Evolutionary conservation across 2,113 vertebrate species (phyloP), one percentile per base, ranked within the genome.

Genomic region (Sorex fumeus): DNA sequence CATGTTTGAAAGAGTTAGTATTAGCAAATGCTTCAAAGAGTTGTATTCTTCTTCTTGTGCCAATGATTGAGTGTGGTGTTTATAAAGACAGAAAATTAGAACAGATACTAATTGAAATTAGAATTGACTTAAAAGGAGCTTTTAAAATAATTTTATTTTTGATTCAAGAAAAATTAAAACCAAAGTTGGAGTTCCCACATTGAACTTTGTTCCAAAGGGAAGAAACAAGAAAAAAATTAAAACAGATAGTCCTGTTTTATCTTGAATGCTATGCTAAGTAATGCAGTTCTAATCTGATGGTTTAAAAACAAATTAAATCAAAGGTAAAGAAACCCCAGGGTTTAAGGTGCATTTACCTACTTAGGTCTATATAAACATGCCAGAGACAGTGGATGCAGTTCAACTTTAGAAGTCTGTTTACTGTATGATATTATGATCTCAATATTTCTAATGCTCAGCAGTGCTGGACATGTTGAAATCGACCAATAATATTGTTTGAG

Each of bases 121-220:
- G 60, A 40, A 32, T 30, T 34, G 1, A 1, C 28, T 91, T 85
- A 84, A 28, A 11, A n/a, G 40, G 12, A 60, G 43, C 85, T 84
- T 32, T 90, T 67, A 92, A 88, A 84, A 88, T 72, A 77, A 76
- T 62, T 82, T 83, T 87, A 45, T 66, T 91, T 84, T 40, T 71
- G 78, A 64, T 70, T 64, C 27, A 75, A 32, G 18, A 76, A 88
- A 50, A 15, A 75, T 45, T 34, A 80, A 50, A 2, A 21, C 1
- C 23, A 27, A 15, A 25, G 36, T 25, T 40, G 64, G n/a, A 25
- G 23, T 32, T 83, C 83, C 28, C 5, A 19, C 40, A 72, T 10
- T 77, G 2, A 0, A 72, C 23, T 91, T 91, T 32, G 85, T 88
- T 90, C 45, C 32, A 57, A 91, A 88, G 18, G 28, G 45, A 87